A percentile compares a stretch with the other conserved stretches of the same genome.
phyloP scores from a whole-genome alignment of 2,797 vertebrate species.

The Platalea minor region DNA sequence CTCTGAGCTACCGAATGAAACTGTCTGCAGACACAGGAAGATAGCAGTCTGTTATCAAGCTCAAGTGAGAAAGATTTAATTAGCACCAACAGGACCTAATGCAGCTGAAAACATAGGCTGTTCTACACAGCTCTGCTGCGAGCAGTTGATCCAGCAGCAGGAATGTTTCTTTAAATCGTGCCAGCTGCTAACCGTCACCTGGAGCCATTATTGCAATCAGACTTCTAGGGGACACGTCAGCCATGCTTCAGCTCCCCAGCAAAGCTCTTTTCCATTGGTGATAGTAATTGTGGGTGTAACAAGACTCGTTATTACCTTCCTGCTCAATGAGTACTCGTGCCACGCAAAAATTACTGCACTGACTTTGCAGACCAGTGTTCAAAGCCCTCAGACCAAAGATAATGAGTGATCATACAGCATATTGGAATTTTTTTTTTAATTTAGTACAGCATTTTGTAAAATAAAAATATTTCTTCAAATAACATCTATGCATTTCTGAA shows the following conservation, averaged over 20 bases:
- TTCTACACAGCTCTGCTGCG: not conserved
- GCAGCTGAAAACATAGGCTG: not conserved
- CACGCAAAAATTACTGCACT: not conserved
- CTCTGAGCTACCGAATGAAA: not conserved
- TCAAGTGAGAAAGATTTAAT: not conserved
- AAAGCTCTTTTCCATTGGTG: not conserved
- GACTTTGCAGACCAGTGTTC: not conserved
- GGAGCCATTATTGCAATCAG: conserved; percentile 38
- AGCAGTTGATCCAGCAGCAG: not conserved
- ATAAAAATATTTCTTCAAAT: not conserved
- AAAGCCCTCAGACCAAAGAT: not conserved
- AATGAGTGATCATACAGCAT: rapidly evolving
- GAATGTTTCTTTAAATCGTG: not conserved
- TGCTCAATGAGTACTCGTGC: not conserved
- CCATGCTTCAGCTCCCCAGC: not conserved
- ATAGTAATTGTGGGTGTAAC: not conserved
- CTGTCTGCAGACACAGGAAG: not conserved
- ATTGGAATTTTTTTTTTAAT: not conserved
- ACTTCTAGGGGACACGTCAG: not conserved
- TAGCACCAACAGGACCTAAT: not conserved
- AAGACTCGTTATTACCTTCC: not conserved
- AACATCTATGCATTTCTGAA: not conserved
- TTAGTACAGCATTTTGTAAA: not conserved
- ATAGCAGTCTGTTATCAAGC: not conserved
- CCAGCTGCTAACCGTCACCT: not conserved